Evolutionary conservation across 2,888 invertebrate species (phyloP).

Genomic region (Calameuta filiformis): DNA sequence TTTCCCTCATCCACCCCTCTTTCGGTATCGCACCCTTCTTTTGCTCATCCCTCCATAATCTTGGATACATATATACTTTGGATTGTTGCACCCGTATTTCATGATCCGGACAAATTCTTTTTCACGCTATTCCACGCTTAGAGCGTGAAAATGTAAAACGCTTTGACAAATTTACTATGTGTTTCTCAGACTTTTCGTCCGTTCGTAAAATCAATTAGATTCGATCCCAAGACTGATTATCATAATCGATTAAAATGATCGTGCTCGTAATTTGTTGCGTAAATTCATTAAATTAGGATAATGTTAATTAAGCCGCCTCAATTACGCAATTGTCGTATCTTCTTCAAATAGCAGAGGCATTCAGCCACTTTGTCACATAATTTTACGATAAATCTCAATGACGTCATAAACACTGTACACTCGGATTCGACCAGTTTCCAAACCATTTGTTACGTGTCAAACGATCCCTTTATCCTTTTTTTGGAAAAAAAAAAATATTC

Average conservation of each 20-base stretch:
- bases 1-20: not conserved
- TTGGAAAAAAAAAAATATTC: not conserved
- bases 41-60: not conserved
- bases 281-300: not conserved
- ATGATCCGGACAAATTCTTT: not conserved
- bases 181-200: not conserved
- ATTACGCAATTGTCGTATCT: not conserved
- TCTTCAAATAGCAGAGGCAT: not conserved
- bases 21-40: not conserved
- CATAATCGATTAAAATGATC: not conserved
- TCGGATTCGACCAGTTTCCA: not conserved
- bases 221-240: not conserved
- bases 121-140: not conserved
- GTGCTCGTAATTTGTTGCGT: not conserved
- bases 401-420: not conserved
- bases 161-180: not conserved
- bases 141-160: not conserved
- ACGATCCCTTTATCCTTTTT: not conserved
- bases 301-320: not conserved
- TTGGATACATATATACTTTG: not conserved
- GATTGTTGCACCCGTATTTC: not conserved
- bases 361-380: not conserved
- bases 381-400: not conserved
- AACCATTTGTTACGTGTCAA: not conserved
- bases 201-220: not conserved